Evolutionary conservation across 2,797 vertebrate genomes (phyloP).

Genomic region (Paratrypauchen microcephalus): DNA sequence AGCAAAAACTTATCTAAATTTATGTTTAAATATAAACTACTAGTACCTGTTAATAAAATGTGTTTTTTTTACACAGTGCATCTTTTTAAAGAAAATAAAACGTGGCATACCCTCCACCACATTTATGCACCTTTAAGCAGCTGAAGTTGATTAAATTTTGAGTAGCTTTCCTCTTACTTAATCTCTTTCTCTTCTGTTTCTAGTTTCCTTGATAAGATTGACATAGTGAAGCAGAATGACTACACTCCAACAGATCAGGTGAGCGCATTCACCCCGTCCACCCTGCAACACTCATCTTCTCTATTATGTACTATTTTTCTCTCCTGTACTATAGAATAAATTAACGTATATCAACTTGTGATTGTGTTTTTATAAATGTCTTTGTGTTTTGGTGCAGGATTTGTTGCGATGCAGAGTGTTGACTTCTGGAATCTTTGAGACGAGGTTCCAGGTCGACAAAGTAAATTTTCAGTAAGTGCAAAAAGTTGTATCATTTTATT

Average conservation of each 20-base stretch:
- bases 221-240: slow-evolving; percentile 93
- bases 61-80: no score
- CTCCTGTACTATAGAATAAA: neutral
- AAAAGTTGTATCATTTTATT: no score
- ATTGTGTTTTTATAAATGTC: neutral
- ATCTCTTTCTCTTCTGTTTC: slow-evolving; percentile 11
- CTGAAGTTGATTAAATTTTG: no score
- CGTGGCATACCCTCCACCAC: no score
- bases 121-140: no score
- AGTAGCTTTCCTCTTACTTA: neutral
- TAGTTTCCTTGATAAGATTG: slow-evolving; percentile 97
- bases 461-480: slow-evolving; percentile 96
- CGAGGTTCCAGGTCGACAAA: slow-evolving; percentile 98
- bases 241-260: slow-evolving; percentile 97
- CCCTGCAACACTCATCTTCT: neutral
- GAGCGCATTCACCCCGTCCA: neutral
- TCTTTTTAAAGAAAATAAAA: no score
- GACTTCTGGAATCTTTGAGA: slow-evolving; percentile 98
- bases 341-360: neutral
- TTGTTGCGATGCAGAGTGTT: slow-evolving; percentile 96
- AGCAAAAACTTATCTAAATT: no score
- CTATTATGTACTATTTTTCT: neutral
- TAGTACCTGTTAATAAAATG: no score
- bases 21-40: no score
- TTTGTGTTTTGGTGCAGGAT: slow-evolving; percentile 75